A percentile compares a stretch with the other conserved stretches of the same genome.
Conservation (phyloP, 2,888 invertebrate genomes). For the Oscheius myriophilus region DNA sequence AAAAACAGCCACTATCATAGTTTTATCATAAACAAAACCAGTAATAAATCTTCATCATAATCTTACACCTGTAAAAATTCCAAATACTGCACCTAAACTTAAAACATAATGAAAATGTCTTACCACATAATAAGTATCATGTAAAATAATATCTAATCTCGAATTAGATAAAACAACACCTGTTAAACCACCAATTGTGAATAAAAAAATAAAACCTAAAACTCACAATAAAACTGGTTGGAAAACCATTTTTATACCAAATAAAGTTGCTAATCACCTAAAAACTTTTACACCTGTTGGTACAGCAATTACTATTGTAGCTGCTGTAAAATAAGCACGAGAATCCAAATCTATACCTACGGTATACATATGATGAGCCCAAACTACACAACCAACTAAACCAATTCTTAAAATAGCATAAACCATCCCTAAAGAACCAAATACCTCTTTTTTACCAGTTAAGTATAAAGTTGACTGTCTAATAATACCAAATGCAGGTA, state of each 20-base stretch:
- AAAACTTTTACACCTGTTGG: slow-evolving; percentile 87
- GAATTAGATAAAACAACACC: slow-evolving; percentile 79
- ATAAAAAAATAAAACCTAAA: slow-evolving; percentile 82
- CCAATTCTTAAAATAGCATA: slow-evolving; percentile 87
- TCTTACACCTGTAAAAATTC: slow-evolving; percentile 81
- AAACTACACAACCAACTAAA: slow-evolving; percentile 84
- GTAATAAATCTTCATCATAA: slow-evolving; percentile 81
- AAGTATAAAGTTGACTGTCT: slow-evolving; percentile 83
- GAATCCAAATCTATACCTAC: slow-evolving; percentile 86
- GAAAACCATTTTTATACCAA: slow-evolving; percentile 78
- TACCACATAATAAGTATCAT: slow-evolving; percentile 87
- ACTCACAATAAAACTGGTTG: slow-evolving; percentile 78
- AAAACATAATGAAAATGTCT: slow-evolving; percentile 85
- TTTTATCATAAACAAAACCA: slow-evolving; percentile 77
- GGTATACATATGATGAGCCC: slow-evolving; percentile 87
- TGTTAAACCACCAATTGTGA: slow-evolving; percentile 79
- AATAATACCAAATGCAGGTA: slow-evolving; percentile 85
- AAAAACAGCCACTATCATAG: slow-evolving; percentile 80
- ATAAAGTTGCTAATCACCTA: slow-evolving; percentile 81
- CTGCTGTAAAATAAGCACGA: slow-evolving; percentile 85
- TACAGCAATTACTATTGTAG: slow-evolving; percentile 86
- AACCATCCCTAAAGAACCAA: slow-evolving; percentile 74
- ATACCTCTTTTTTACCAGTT: slow-evolving; percentile 74
- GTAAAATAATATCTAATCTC: slow-evolving; percentile 81
- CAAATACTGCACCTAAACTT: slow-evolving; percentile 83